Evolutionary conservation across 64 coral and sea anemone species (phyloP).

Genomic region (Pachyseris speciosa): DNA sequence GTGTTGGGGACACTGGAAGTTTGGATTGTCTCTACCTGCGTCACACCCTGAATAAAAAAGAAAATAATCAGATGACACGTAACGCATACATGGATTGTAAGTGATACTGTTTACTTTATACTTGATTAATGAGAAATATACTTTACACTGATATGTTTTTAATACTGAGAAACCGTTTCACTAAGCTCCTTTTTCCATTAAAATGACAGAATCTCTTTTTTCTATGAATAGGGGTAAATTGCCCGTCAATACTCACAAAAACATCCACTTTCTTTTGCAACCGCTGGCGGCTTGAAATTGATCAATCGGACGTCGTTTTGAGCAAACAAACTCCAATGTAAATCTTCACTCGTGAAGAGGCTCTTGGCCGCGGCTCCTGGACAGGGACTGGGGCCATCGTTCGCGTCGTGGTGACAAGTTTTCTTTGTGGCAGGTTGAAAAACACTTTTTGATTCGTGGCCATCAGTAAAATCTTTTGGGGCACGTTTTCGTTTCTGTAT

Average conservation of each 20-base stretch:
- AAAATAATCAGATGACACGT: too few relatives aligned
- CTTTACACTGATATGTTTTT: too few relatives aligned
- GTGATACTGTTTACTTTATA: too few relatives aligned
- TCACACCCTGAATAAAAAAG: slow-evolving; percentile 35
- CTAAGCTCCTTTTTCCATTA: too few relatives aligned
- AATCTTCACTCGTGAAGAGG: neutral
- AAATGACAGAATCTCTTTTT: too few relatives aligned
- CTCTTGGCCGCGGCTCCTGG: neutral
- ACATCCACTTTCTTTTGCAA: neutral
- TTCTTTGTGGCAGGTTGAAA: neutral
- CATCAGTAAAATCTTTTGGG: neutral
- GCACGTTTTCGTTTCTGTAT: neutral
- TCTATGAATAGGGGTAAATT: neutral
- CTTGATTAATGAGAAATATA: too few relatives aligned
- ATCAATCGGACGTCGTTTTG: neutral
- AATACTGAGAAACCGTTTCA: too few relatives aligned
- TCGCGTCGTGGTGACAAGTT: neutral
- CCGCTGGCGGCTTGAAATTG: neutral
- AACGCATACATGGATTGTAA: too few relatives aligned
- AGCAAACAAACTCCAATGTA: neutral
- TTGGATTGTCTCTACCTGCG: neutral
- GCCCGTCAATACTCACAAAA: slow-evolving; percentile 13
- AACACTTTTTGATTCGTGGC: neutral
- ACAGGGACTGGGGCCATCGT: neutral
- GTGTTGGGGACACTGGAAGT: slow-evolving; percentile 39